These are phyloP conservation scores for Drosophila anomelani DNA, from an alignment of 2,888 invertebrate species.

Conservation along the genomic window DNA sequence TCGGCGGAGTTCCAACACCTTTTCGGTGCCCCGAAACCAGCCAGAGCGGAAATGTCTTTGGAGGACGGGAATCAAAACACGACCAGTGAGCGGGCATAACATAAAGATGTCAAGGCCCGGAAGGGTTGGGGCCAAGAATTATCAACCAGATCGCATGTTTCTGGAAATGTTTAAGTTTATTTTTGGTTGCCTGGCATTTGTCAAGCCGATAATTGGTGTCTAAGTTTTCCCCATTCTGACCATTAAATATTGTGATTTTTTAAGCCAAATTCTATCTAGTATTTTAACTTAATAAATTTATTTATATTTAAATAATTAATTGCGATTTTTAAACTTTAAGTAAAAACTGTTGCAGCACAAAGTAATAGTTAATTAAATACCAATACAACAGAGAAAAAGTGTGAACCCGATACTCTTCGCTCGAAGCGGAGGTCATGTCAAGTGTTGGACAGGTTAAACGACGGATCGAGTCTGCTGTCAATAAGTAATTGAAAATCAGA, in stretches of 20 bases:
- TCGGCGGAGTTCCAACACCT: conserved; percentile 69
- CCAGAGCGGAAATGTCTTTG: conserved; percentile 67
- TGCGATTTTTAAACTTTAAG: not conserved
- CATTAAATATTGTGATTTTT: conserved; percentile 30
- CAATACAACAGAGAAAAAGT: conserved; percentile 45
- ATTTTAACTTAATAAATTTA: conserved; percentile 9
- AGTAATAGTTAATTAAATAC: not conserved
- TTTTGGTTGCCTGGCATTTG: conserved; percentile 55
- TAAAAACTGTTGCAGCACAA: conserved; percentile 22
- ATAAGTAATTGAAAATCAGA: conserved; percentile 73
- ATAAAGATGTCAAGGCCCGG: conserved; percentile 69
- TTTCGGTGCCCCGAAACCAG: conserved; percentile 23
- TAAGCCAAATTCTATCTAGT: conserved; percentile 15
- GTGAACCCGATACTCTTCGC: conserved; percentile 41
- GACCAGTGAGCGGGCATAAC: conserved; percentile 51
- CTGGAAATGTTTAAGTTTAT: conserved; percentile 56
- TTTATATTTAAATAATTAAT: conserved; percentile 1
- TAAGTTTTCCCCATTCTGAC: not conserved
- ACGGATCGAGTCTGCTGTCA: conserved; percentile 59
- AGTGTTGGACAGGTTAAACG: conserved; percentile 70
- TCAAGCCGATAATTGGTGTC: conserved; percentile 48
- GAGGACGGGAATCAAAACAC: conserved; percentile 67
- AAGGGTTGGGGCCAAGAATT: conserved; percentile 25
- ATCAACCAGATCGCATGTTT: conserved; percentile 39
- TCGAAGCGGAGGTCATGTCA: conserved; percentile 53